Conservation (phyloP, 92 coral and sea anemone species). For the Paragorgia papillata region DNA sequence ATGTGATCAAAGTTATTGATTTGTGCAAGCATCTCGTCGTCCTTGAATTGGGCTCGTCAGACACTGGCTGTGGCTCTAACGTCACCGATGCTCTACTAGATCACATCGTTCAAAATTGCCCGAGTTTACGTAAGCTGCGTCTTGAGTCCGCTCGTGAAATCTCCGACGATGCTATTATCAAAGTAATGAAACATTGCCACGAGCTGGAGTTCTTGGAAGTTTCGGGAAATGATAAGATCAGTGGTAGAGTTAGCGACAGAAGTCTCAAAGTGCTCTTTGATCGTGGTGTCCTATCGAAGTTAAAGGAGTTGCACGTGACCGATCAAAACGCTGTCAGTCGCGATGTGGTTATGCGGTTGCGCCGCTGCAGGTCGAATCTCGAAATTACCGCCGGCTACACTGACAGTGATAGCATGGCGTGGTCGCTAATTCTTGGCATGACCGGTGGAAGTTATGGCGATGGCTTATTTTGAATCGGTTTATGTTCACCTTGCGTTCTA, state of each 20-base stretch:
- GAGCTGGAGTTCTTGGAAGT: conserved; percentile 83
- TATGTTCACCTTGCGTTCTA: background rate
- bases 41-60: conserved; percentile 80
- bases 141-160: conserved; percentile 83
- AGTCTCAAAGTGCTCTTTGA: conserved; percentile 78
- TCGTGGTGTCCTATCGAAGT: conserved; percentile 64
- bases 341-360: conserved; percentile 84
- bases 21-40: conserved; percentile 77
- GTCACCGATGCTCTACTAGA: conserved; percentile 74
- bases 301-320: conserved; percentile 70
- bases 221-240: conserved; percentile 86
- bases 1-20: conserved; percentile 77
- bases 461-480: conserved; percentile 65
- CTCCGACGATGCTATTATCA: conserved; percentile 75
- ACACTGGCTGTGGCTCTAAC: conserved; percentile 79
- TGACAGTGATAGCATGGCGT: conserved; percentile 93
- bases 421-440: conserved; percentile 90
- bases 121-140: conserved; percentile 79
- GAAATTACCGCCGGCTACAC: conserved; percentile 91
- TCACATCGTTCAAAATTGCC: conserved; percentile 85
- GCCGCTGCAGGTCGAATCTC: conserved; percentile 90
- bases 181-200: conserved; percentile 73
- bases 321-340: conserved; percentile 79
- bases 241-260: conserved; percentile 79
- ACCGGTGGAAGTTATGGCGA: conserved; percentile 92